phyloP scores from a whole-genome alignment of 2,888 invertebrate genomes.

The Amiota communis region DNA sequence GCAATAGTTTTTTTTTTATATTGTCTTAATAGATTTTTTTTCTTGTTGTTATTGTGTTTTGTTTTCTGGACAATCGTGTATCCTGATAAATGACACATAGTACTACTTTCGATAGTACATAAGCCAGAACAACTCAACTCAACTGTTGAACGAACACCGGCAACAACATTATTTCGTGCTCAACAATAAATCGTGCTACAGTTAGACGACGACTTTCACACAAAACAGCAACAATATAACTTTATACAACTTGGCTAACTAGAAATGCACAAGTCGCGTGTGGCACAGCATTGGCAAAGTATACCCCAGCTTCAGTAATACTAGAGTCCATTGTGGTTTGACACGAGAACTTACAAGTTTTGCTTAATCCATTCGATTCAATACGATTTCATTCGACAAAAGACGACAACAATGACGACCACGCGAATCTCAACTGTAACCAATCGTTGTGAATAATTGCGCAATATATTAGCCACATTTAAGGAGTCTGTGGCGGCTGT shows the following conservation, averaged over 20 bases:
- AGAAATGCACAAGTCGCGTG: not conserved
- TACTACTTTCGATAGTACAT: no score
- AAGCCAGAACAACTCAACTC: not conserved
- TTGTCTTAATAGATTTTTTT: not conserved
- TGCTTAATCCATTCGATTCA: not conserved
- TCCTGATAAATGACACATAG: slow-evolving; percentile 34
- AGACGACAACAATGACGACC: not conserved
- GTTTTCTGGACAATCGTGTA: slow-evolving; percentile 30
- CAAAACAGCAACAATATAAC: not conserved
- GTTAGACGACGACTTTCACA: slow-evolving; percentile 27
- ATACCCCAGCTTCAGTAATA: not conserved
- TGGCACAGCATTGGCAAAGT: not conserved
- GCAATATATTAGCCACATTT: slow-evolving; percentile 33
- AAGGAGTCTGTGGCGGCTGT: slow-evolving; percentile 6
- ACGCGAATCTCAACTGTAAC: slow-evolving; percentile 1
- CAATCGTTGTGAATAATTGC: slow-evolving; percentile 19
- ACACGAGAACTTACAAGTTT: slow-evolving; percentile 10
- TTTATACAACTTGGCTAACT: no score
- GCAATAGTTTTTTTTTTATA: slow-evolving; percentile 10
- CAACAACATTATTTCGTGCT: slow-evolving; percentile 25
- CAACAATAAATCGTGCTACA: slow-evolving; percentile 28
- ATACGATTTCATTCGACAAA: not conserved
- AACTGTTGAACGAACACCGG: not conserved
- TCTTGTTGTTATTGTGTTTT: not conserved
- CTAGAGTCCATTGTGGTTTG: not conserved